A percentile compares a stretch with the other conserved stretches of the same genome.
Conservation (phyloP, 2,888 invertebrate genomes). For the Coelinius sp. region DNA sequence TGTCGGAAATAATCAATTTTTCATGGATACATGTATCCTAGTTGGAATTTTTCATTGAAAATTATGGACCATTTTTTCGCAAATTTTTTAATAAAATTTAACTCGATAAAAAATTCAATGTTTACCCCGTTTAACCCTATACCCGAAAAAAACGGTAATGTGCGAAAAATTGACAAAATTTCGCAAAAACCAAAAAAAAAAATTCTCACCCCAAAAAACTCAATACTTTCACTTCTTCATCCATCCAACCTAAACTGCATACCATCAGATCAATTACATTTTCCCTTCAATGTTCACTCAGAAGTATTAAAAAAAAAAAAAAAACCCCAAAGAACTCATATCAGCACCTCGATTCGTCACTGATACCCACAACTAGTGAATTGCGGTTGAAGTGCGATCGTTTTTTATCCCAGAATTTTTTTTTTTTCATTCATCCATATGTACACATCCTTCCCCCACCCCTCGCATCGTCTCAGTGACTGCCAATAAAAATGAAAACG, state of each 20-base stretch:
- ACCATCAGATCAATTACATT: conserved; percentile 28
- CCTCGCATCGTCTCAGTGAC: conserved; percentile 34
- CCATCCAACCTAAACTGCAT: background rate
- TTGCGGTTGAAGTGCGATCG: conserved; percentile 11
- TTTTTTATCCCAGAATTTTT: conserved; percentile 27
- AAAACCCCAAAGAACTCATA: background rate
- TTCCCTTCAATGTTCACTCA: conserved; percentile 26
- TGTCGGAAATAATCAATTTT: conserved; percentile 6
- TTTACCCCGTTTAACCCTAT: no score
- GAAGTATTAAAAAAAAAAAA: background rate
- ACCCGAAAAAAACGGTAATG: no score
- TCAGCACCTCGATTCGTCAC: background rate
- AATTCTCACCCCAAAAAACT: background rate
- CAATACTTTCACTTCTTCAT: background rate
- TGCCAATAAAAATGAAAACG: conserved; percentile 12
- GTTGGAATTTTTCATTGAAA: background rate
- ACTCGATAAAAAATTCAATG: background rate
- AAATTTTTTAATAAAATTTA: no score
- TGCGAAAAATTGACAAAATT: no score
- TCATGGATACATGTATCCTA: background rate
- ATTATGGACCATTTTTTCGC: no score
- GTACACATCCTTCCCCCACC: conserved; percentile 40
- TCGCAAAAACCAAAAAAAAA: background rate
- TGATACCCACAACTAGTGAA: background rate
- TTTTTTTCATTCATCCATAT: background rate